Evolutionary conservation across 2,797 vertebrate species (phyloP).

Genomic region (Siniperca scherzeri): DNA sequence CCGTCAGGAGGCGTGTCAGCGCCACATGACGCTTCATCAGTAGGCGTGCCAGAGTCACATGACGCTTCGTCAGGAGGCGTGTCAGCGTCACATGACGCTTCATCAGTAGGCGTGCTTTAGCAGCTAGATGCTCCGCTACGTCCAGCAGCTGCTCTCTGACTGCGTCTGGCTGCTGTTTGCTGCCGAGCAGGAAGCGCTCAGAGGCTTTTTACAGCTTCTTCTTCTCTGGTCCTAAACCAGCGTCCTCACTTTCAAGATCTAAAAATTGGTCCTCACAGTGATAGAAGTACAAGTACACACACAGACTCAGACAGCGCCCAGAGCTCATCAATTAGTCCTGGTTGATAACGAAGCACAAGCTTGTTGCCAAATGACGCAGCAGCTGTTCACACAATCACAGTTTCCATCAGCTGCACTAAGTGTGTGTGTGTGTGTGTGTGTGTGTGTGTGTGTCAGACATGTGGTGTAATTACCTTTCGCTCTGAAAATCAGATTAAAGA

Average conservation of each 20-base stretch:
- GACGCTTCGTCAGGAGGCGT: too few species aligned
- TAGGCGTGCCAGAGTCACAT: too few species aligned
- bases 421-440: slow-evolving; percentile 10
- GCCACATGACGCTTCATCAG: too few species aligned
- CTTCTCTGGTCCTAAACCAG: not conserved
- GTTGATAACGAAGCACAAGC: slow-evolving; percentile 26
- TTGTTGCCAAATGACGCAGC: slow-evolving; percentile 11
- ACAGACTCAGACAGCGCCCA: slow-evolving; percentile 1
- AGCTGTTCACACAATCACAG: slow-evolving; percentile 25
- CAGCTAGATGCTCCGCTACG: too few species aligned
- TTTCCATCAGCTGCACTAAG: slow-evolving; percentile 1
- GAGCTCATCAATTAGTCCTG: slow-evolving; percentile 35
- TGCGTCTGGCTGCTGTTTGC: too few species aligned
- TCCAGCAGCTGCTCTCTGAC: too few species aligned
- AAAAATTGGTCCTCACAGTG: not conserved
- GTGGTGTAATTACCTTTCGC: slow-evolving; percentile 5
- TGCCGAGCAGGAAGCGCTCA: too few species aligned
- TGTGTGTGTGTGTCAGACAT: not conserved
- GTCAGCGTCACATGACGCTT: too few species aligned
- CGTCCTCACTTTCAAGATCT: not conserved
- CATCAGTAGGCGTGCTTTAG: too few species aligned
- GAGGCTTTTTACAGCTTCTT: too few species aligned
- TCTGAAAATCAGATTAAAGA: slow-evolving; percentile 20
- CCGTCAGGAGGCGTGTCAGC: too few species aligned
- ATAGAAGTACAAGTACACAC: not conserved